Percentiles rank a stretch among this genome's conserved stretches.
These are phyloP conservation scores for Epirrhoe tristata DNA, from an alignment of 2,888 invertebrate species.

Conservation along the genomic window DNA sequence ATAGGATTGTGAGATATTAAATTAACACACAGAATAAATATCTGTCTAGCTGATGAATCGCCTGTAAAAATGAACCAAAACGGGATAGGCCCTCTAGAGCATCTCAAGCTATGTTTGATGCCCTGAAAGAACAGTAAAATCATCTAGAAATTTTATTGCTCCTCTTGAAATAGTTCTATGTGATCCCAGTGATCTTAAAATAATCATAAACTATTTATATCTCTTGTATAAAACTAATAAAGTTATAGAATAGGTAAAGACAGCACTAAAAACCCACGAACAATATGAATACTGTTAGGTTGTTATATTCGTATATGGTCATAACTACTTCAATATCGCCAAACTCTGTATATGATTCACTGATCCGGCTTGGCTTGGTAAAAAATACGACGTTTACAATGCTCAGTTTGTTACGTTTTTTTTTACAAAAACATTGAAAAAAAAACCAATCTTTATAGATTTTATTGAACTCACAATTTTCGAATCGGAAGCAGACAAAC, in stretches of 20 bases:
- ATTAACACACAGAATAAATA: neutral
- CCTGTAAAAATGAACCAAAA: no score
- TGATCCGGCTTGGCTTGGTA: neutral
- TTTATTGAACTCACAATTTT: no score
- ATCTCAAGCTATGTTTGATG: no score
- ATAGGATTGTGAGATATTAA: neutral
- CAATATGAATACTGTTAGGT: constrained; percentile 1
- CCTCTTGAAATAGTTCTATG: no score
- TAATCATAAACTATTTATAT: neutral
- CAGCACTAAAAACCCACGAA: neutral
- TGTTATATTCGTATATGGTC: neutral
- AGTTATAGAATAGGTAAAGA: neutral
- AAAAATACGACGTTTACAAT: neutral
- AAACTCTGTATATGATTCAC: neutral
- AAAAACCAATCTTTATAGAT: no score
- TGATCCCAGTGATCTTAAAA: no score
- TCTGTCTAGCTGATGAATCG: no score
- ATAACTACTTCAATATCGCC: neutral
- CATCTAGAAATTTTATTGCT: no score
- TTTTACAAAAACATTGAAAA: neutral
- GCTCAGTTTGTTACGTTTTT: neutral
- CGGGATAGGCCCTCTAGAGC: no score
- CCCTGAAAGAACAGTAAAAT: no score
- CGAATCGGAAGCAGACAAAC: no score
- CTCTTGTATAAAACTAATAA: neutral